These are phyloP conservation scores for Thymelicus lineola DNA, from an alignment of 2,888 invertebrate genomes.

Conservation along the genomic window DNA sequence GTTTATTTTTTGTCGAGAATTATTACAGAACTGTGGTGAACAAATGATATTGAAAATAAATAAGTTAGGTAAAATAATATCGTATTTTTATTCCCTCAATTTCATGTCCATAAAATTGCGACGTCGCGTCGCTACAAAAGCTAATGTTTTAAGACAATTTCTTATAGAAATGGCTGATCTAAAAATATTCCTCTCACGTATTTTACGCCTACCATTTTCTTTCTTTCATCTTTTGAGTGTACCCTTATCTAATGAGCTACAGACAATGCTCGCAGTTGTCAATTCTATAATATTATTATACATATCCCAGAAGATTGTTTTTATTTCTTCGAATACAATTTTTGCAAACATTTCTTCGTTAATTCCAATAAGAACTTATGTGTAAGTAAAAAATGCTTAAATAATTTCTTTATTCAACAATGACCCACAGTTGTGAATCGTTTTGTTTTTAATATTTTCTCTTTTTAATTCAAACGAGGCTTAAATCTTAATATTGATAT, in stretches of 20 bases:
- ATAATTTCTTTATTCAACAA: too few species aligned
- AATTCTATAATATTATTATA: neutral
- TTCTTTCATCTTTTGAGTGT: conserved; percentile 4
- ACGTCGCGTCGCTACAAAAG: neutral
- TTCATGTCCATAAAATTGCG: neutral
- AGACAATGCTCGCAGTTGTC: neutral
- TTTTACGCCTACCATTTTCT: conserved; percentile 4
- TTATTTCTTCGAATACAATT: neutral
- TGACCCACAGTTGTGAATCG: too few species aligned
- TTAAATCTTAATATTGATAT: too few species aligned
- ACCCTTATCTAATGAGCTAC: conserved; percentile 6
- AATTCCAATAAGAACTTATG: too few species aligned
- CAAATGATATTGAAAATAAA: too few species aligned
- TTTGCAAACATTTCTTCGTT: neutral
- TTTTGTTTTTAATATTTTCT: too few species aligned
- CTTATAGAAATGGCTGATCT: neutral
- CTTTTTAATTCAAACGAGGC: too few species aligned
- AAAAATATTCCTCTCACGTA: conserved; percentile 5
- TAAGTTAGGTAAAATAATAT: too few species aligned
- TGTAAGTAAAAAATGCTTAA: too few species aligned
- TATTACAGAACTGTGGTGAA: too few species aligned
- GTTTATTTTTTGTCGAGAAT: too few species aligned
- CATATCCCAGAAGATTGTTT: neutral
- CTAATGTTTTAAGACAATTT: neutral
- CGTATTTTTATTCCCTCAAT: neutral